These are phyloP conservation scores for Eulimnadia texana DNA, from an alignment of 1,140 invertebrate genomes.

Conservation along the genomic window DNA sequence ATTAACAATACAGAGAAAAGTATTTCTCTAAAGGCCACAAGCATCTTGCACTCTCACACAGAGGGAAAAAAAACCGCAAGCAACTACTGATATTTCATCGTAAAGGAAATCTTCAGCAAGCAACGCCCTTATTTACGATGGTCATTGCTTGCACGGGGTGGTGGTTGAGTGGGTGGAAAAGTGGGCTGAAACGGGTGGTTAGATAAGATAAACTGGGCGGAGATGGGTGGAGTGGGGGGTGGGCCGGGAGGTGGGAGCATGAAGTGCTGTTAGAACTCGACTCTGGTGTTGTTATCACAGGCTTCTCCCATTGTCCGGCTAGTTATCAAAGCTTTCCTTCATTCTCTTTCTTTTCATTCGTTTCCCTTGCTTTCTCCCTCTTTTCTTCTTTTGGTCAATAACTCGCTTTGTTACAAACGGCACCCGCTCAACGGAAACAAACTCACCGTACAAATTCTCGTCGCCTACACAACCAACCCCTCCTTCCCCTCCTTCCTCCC, in stretches of 20 bases:
- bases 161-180: not conserved
- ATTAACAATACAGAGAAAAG: no score
- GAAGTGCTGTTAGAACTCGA: not conserved
- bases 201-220: no score
- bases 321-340: not conserved
- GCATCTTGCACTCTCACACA: no score
- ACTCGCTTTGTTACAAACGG: not conserved
- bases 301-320: not conserved
- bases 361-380: not conserved
- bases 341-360: not conserved
- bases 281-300: not conserved
- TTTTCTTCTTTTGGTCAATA: not conserved
- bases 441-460: not conserved
- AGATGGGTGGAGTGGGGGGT: no score
- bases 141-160: not conserved
- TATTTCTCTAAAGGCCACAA: no score
- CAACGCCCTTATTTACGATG: not conserved
- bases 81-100: not conserved
- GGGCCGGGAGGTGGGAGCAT: no score
- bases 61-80: no score
- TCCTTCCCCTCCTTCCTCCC: not conserved
- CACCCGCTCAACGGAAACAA: not conserved
- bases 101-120: not conserved
- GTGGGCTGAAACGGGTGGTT: no score
- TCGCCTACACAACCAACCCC: no score